Evolutionary conservation across 2,797 vertebrate genomes (phyloP), one percentile per base, ranked within the genome.

Genomic region (Bradypodion pumilum): DNA sequence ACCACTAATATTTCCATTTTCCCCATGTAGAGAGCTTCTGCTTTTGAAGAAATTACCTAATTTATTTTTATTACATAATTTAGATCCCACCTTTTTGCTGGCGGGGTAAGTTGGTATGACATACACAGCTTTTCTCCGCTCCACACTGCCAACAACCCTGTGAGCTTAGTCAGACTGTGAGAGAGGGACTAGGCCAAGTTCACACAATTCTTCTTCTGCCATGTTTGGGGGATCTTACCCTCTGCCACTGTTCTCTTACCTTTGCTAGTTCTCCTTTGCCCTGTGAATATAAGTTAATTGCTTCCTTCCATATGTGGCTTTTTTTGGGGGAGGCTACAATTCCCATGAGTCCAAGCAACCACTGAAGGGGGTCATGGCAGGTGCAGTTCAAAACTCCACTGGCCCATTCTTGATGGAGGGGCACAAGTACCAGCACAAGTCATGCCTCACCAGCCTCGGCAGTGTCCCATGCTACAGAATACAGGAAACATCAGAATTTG

Each of bases 1-100:
- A 1, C 12, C 42, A 16, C 29, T 5, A 59, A 32, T 85, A 86
- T 83, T 81, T 62, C 62, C 83, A 81, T 86, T 77, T 49, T 12
- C 23, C 59, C 52, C 52, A 25, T 27, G 32, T 10, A 32, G 9
- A 12, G 29, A 10, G 32, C 12, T 62, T 62, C 46, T 56, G 52
- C 21, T 19, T 15, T 56, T 56, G 21, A 56, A 56, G 16, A 19
- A 56, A 21, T 56, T 16, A 21, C 52, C 52, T 56, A 15, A 56
- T 56, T 21, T 56, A 16, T 56, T 56, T 56, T 16, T 56, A n/a
- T 56, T 56, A 56, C 21, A 4, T 69, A 7, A 37, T 68, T 16
- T 16, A 7, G 29, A 5, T 32, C 3, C 32, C 32, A 42, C 27
- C 10, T 70, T 70, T 9, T 6, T 23, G 42, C 25, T 4, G 5